phyloP scores from a whole-genome alignment of 2,797 vertebrate genomes.

The Melanotaenia boesemani region DNA sequence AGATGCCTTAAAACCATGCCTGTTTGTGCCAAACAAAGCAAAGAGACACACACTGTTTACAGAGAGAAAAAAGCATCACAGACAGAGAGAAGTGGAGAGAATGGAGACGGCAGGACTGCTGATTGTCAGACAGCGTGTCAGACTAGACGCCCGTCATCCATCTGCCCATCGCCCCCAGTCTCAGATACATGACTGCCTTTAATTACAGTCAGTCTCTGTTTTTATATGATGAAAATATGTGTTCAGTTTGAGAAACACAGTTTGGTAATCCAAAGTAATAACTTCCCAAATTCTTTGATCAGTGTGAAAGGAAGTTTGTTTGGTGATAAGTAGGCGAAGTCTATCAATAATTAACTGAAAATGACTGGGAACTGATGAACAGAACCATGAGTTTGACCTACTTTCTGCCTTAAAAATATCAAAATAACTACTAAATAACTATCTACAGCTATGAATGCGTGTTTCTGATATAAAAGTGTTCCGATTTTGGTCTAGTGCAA shows the following conservation, averaged over 20 bases:
- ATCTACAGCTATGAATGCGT: neutral
- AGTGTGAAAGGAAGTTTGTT: neutral
- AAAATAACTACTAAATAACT: neutral
- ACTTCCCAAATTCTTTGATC: neutral
- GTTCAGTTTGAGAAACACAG: slow-evolving; percentile 3
- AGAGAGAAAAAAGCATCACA: slow-evolving; percentile 4
- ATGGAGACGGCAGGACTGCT: slow-evolving; percentile 69
- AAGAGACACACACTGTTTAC: neutral
- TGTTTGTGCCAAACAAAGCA: slow-evolving; percentile 21
- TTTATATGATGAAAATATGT: neutral
- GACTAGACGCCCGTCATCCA: slow-evolving; percentile 65
- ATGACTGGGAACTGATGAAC: neutral
- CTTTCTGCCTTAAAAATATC: neutral
- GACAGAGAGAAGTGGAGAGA: slow-evolving; percentile 45
- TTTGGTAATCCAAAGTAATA: neutral
- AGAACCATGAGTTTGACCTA: neutral
- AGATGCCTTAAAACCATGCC: neutral
- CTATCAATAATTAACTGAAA: slow-evolving; percentile 4
- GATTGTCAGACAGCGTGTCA: slow-evolving; percentile 83
- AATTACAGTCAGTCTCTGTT: neutral
- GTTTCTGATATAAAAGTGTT: slow-evolving; percentile 14
- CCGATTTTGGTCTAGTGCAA: slow-evolving; percentile 43
- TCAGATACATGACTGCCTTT: slow-evolving; percentile 19
- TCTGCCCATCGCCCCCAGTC: slow-evolving; percentile 53
- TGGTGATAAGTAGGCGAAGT: neutral